These are phyloP conservation scores for Pongo abelii DNA, from an alignment of 2,113 vertebrate species.

Conservation along the genomic window DNA sequence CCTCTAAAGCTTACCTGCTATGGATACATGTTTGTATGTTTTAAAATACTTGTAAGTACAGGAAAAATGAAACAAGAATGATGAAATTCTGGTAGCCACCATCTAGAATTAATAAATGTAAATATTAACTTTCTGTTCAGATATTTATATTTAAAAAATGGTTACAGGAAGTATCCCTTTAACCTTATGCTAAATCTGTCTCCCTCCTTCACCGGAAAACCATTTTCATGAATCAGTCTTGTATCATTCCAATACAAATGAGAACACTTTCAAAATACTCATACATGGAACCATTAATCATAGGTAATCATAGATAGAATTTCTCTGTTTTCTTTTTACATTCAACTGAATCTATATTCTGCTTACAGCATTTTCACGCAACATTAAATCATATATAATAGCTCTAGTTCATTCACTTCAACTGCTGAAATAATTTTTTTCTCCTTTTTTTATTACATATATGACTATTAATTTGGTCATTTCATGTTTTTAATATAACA, in stretches of 20 bases:
- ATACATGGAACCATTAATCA: rapidly evolving
- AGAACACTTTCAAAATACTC: too few relatives aligned
- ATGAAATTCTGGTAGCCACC: rapidly evolving
- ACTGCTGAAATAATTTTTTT: not conserved
- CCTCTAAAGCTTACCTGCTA: not conserved
- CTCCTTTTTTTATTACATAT: not conserved
- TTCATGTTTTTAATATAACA: not conserved
- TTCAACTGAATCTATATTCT: too few relatives aligned
- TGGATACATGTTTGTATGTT: not conserved
- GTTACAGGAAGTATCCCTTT: rapidly evolving
- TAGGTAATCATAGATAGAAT: rapidly evolving
- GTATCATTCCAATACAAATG: not conserved
- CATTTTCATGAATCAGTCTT: not conserved
- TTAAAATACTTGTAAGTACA: not conserved
- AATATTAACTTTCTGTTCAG: not conserved
- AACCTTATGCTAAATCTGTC: not conserved
- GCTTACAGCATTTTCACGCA: not conserved
- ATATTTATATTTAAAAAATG: not conserved
- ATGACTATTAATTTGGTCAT: not conserved
- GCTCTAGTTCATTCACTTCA: not conserved
- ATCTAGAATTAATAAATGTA: not conserved
- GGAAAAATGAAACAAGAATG: not conserved
- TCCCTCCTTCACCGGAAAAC: rapidly evolving
- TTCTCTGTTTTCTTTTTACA: not conserved
- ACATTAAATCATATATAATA: too few relatives aligned